Evolutionary conservation across 2,797 vertebrate genomes (phyloP).

Genomic region (Gallinago nigripennis): DNA sequence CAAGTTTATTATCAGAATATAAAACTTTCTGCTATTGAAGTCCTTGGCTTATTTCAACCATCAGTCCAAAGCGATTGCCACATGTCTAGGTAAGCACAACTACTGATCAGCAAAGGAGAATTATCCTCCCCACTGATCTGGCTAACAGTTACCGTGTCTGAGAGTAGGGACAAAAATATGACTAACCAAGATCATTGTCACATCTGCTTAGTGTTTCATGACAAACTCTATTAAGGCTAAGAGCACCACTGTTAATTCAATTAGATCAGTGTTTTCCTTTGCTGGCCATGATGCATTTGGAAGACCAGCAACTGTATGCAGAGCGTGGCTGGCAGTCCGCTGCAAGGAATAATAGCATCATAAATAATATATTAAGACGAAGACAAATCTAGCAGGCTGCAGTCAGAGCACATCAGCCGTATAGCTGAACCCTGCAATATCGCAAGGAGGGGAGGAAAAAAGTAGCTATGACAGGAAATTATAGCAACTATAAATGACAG

Average conservation of each 20-base stretch:
- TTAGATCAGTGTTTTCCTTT: slow-evolving; percentile 68
- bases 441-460: not conserved
- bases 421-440: slow-evolving; percentile 42
- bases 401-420: slow-evolving; percentile 54
- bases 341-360: slow-evolving; percentile 66
- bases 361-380: slow-evolving; percentile 63
- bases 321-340: slow-evolving; percentile 24
- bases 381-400: slow-evolving; percentile 54
- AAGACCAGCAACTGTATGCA: slow-evolving; percentile 64
- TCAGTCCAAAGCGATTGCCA: slow-evolving; percentile 41
- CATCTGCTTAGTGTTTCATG: slow-evolving; percentile 59
- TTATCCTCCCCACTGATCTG: slow-evolving; percentile 54
- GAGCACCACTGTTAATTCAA: slow-evolving; percentile 67
- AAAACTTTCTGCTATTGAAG: slow-evolving; percentile 68
- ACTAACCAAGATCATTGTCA: slow-evolving; percentile 31
- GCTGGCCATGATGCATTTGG: slow-evolving; percentile 59
- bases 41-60: slow-evolving; percentile 51
- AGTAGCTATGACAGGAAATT: slow-evolving; percentile 50
- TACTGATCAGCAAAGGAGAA: slow-evolving; percentile 49
- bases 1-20: slow-evolving; percentile 70
- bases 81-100: slow-evolving; percentile 47
- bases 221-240: slow-evolving; percentile 66
- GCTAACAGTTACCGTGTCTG: slow-evolving; percentile 14
- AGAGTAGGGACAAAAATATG: slow-evolving; percentile 37
- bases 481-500: slow-evolving; percentile 44